Evolutionary conservation across 2,888 invertebrate genomes (phyloP).

Genomic region (Lissocephala sabroskyi): DNA sequence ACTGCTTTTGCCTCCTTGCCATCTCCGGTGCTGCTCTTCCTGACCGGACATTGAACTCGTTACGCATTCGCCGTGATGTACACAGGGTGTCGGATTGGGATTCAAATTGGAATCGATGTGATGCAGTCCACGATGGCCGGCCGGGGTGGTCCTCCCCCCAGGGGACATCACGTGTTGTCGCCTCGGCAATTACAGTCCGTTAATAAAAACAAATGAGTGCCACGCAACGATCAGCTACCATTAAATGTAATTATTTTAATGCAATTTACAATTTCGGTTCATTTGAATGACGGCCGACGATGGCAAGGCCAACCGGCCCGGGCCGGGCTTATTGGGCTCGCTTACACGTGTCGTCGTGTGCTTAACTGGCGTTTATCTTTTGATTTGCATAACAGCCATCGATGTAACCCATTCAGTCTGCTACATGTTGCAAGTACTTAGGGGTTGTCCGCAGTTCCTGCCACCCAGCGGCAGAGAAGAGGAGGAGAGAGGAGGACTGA

Average conservation of each 20-base stretch:
- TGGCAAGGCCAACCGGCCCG: no score
- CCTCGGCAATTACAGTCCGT: slow-evolving; percentile 41
- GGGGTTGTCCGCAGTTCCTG: neutral
- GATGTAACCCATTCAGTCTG: no score
- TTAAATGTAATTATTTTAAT: slow-evolving; percentile 62
- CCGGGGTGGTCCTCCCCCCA: no score
- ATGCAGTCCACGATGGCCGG: no score
- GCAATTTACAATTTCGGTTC: slow-evolving; percentile 46
- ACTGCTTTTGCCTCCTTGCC: no score
- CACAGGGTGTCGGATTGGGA: no score
- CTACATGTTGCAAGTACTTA: neutral
- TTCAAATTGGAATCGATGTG: no score
- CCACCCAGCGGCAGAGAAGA: no score
- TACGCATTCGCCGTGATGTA: neutral
- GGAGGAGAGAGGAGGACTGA: no score
- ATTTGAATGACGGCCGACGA: slow-evolving; percentile 21
- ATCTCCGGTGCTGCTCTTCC: no score
- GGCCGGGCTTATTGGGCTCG: no score
- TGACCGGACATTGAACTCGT: slow-evolving; percentile 29
- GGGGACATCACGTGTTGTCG: neutral
- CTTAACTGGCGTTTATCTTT: slow-evolving; percentile 38
- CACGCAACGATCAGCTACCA: slow-evolving; percentile 48
- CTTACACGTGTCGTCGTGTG: slow-evolving; percentile 29
- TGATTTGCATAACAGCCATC: slow-evolving; percentile 34
- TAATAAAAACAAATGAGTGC: slow-evolving; percentile 62